Evolutionary conservation across 1,140 invertebrate genomes (phyloP).

Genomic region (Drosophila ercepeae): DNA sequence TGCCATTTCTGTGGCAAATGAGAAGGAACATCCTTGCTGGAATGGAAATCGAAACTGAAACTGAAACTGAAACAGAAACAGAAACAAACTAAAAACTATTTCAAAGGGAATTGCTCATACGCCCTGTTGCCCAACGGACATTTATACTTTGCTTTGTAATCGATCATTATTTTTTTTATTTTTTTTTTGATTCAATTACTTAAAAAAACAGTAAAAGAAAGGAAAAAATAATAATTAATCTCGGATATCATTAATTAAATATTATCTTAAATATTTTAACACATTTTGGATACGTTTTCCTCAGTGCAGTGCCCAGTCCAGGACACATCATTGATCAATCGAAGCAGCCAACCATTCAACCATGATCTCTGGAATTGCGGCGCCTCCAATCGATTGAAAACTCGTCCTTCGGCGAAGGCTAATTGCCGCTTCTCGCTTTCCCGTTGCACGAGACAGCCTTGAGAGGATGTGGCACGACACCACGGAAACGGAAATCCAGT

Average conservation of each 20-base stretch:
- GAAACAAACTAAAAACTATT: conserved; percentile 37
- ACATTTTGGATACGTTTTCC: too few relatives aligned
- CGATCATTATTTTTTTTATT: not conserved
- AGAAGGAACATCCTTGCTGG: not conserved
- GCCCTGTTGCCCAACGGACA: conserved; percentile 26
- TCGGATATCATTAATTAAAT: too few relatives aligned
- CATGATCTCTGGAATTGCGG: not conserved
- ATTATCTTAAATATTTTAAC: too few relatives aligned
- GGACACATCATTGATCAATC: not conserved
- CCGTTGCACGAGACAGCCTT: conserved; percentile 3
- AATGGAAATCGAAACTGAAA: not conserved
- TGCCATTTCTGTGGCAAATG: conserved; percentile 17
- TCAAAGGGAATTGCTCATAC: conserved; percentile 30
- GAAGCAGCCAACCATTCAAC: not conserved
- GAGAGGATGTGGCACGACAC: conserved; percentile 3
- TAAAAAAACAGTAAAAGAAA: too few relatives aligned
- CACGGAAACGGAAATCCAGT: conserved; percentile 2
- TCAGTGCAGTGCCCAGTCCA: not conserved
- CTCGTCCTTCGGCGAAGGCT: not conserved
- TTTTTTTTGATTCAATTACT: conserved; percentile 4
- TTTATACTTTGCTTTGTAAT: not conserved
- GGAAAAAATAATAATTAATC: too few relatives aligned
- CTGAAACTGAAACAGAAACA: not conserved
- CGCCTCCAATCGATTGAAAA: conserved; percentile 1
- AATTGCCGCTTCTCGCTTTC: conserved; percentile 25